Conservation (phyloP, 2,888 invertebrate genomes). For the Spilarctia lutea region DNA sequence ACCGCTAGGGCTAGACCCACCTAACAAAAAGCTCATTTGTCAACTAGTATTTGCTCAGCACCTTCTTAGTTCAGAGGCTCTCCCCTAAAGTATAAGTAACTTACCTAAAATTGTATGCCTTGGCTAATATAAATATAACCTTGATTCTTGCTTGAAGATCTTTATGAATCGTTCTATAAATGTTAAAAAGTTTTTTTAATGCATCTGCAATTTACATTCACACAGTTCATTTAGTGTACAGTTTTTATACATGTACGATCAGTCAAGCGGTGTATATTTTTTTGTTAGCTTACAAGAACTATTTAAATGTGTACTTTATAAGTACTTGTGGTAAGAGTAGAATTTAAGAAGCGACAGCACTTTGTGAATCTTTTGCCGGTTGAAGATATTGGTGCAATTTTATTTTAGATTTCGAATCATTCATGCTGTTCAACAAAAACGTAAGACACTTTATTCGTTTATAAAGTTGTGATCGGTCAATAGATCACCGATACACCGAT, state of each 20-base stretch:
- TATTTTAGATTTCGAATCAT: background rate
- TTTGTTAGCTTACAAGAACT: background rate
- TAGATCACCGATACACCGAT: too few species aligned
- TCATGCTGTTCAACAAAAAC: background rate
- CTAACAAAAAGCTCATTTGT: too few species aligned
- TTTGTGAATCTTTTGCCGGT: background rate
- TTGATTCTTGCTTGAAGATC: background rate
- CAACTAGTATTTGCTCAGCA: background rate
- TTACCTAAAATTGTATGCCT: background rate
- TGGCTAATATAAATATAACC: background rate
- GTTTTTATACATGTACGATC: background rate
- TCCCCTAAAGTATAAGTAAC: background rate
- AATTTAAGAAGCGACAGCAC: background rate
- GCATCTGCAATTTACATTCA: background rate
- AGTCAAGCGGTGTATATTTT: background rate
- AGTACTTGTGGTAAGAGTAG: background rate
- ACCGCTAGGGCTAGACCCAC: background rate
- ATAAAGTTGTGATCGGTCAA: background rate
- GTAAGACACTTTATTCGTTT: background rate
- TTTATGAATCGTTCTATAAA: background rate
- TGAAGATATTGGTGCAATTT: background rate
- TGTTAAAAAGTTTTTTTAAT: background rate
- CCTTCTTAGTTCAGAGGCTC: background rate
- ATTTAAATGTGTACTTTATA: background rate
- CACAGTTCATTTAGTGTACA: background rate